phyloP scores from a whole-genome alignment of 2,797 vertebrate species.

The Silurus aristotelis region DNA sequence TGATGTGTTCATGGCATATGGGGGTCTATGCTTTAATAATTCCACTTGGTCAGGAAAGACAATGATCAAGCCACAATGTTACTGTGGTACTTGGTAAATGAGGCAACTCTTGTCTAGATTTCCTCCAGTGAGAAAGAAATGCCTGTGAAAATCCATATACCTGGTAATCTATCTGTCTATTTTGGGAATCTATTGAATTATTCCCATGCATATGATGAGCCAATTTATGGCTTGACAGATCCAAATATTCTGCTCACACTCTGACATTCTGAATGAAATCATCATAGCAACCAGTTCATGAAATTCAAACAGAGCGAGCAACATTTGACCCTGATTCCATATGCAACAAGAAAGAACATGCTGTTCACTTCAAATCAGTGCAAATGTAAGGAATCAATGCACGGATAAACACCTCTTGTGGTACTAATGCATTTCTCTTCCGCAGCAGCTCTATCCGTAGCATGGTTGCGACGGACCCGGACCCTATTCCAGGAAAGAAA shows the following conservation, averaged over 20 bases:
- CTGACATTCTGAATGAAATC: background rate
- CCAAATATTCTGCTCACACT: background rate
- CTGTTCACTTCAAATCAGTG: background rate
- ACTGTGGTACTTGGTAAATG: background rate
- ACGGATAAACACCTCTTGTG: background rate
- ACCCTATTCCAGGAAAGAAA: background rate
- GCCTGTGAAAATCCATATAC: background rate
- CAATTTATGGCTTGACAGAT: background rate
- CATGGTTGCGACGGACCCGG: background rate
- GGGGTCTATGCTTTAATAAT: background rate
- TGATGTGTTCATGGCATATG: background rate
- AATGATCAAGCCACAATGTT: background rate
- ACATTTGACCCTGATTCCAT: background rate
- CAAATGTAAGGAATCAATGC: background rate
- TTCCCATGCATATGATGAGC: background rate
- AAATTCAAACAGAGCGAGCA: too few relatives aligned
- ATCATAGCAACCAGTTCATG: background rate
- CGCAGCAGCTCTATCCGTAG: background rate
- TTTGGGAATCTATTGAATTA: background rate
- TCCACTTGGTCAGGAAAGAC: background rate
- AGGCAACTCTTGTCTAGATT: background rate
- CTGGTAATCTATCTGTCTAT: background rate
- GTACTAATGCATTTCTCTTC: background rate
- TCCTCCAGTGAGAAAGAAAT: background rate
- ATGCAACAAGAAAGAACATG: background rate